A percentile compares a stretch with the other conserved stretches of the same genome.
phyloP scores from a whole-genome alignment of 1,140 invertebrate species.

The Heliconius nattereri region DNA sequence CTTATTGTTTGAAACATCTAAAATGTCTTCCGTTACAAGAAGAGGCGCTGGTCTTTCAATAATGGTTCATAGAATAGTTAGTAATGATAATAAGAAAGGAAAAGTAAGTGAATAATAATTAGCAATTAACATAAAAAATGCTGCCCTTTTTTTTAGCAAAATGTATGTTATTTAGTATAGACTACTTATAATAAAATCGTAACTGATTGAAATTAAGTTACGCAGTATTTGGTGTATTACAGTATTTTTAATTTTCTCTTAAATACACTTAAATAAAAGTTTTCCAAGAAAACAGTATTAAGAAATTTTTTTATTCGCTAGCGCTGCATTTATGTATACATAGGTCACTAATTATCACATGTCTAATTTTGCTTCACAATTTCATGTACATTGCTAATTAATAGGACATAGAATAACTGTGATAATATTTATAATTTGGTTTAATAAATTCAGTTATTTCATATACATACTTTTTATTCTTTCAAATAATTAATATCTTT shows the following conservation, averaged over 20 bases:
- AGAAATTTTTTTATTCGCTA: neutral
- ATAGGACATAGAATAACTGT: neutral
- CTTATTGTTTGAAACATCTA: conserved; percentile 58
- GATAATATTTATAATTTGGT: too few species aligned
- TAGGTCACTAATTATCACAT: neutral
- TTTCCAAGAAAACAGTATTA: neutral
- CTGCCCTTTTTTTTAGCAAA: too few species aligned
- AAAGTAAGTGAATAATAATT: conserved; percentile 56
- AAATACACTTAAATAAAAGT: too few species aligned
- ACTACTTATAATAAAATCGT: too few species aligned
- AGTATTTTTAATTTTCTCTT: too few species aligned
- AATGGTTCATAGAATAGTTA: conserved; percentile 87
- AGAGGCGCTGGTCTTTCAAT: conserved; percentile 90
- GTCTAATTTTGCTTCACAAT: neutral
- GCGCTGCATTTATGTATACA: neutral
- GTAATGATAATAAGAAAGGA: conserved; percentile 83
- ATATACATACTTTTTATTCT: too few species aligned
- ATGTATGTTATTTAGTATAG: too few species aligned
- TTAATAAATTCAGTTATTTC: too few species aligned
- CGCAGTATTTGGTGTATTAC: too few species aligned
- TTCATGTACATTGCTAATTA: neutral
- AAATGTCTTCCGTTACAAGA: conserved; percentile 83
- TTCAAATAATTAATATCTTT: too few species aligned
- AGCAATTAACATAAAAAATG: neutral
- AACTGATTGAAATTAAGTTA: too few species aligned